Conservation (phyloP, 2,888 invertebrate species). For the Lathronympha strigana region DNA sequence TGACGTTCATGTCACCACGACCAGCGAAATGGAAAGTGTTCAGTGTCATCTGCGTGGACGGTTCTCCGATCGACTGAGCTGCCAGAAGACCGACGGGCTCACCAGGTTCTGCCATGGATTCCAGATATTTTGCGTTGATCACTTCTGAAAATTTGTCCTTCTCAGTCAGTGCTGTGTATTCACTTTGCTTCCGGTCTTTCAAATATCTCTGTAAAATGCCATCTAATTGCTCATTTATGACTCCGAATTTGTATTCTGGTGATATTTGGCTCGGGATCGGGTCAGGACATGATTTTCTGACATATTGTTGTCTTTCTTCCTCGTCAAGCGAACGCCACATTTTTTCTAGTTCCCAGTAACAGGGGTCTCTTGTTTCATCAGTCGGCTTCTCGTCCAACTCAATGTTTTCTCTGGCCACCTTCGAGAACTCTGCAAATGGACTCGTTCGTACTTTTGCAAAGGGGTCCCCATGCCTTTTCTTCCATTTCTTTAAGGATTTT, state of each 20-base stretch:
- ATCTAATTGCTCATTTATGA: constrained; percentile 92
- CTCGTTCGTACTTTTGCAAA: constrained; percentile 76
- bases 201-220: constrained; percentile 86
- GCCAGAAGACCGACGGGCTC: constrained; percentile 98
- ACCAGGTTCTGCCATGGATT: constrained; percentile 93
- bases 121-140: constrained; percentile 90
- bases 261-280: constrained; percentile 88
- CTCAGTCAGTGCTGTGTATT: constrained; percentile 62
- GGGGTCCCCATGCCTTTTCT: constrained; percentile 79
- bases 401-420: constrained; percentile 76
- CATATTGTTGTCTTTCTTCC: constrained; percentile 84
- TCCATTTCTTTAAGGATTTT: constrained; percentile 86
- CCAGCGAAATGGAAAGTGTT: constrained; percentile 99
- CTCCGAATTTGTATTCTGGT: constrained; percentile 91
- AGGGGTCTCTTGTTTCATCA: constrained; percentile 84
- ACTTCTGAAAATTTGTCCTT: constrained; percentile 86
- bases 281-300: constrained; percentile 87
- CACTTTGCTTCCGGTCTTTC: constrained; percentile 66
- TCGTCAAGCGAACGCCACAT: constrained; percentile 87
- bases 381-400: constrained; percentile 72
- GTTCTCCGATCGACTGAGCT: constrained; percentile 99
- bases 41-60: constrained; percentile 99
- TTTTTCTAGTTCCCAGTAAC: constrained; percentile 85
- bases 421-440: constrained; percentile 86
- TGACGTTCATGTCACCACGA: constrained; percentile 99